A percentile compares a stretch with the other conserved stretches of the same genome.
phyloP scores from a whole-genome alignment of 92 coral and sea anemone species.

The Epizoanthus scotinus region DNA sequence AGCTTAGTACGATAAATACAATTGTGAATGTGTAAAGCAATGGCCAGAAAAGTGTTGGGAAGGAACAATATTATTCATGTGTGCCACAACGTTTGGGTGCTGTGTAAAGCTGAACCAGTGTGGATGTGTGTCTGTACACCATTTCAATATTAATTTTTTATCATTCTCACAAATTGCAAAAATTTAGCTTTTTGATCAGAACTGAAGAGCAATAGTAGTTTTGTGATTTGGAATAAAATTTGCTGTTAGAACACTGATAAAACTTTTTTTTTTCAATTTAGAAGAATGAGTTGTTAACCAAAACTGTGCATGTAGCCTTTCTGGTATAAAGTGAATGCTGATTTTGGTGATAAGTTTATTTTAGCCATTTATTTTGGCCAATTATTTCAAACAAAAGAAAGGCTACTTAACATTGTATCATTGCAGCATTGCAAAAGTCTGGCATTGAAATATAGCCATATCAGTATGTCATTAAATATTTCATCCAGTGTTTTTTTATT shows the following conservation, averaged over 20 bases:
- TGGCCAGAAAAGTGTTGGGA: constrained; percentile 1
- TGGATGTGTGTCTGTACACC: background rate
- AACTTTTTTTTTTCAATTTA: background rate
- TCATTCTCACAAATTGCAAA: background rate
- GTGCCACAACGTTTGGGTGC: background rate
- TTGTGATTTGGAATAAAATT: constrained; percentile 14
- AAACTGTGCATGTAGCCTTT: constrained; percentile 11
- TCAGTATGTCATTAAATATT: no score
- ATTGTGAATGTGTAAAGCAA: constrained; percentile 16
- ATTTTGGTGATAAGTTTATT: no score
- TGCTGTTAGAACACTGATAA: background rate
- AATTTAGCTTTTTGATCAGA: background rate
- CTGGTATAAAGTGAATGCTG: no score
- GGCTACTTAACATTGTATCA: no score
- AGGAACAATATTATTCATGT: background rate
- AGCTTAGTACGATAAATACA: constrained; percentile 9
- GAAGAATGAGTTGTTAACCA: constrained; percentile 4
- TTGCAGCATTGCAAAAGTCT: no score
- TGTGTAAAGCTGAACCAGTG: constrained; percentile 8
- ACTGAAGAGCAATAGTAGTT: constrained; percentile 5
- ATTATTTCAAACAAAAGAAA: no score
- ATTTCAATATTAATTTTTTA: background rate
- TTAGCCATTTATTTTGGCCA: no score
- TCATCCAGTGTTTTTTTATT: no score
- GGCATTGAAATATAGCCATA: no score